phyloP scores from a whole-genome alignment of 2,113 vertebrate genomes.

The Myrmecophaga tridactyla region DNA sequence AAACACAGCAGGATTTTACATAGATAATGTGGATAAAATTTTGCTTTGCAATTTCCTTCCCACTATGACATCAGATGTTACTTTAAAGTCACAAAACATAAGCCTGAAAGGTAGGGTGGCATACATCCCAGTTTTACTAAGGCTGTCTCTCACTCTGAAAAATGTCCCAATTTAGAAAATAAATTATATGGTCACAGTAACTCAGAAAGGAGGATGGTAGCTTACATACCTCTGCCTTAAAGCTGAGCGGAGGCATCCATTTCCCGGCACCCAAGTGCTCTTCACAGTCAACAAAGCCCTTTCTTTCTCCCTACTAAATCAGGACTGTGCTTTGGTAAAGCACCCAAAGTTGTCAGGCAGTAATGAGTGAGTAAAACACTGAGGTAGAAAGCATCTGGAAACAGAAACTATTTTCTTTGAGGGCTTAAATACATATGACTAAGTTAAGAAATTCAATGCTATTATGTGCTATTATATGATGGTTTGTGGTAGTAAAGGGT shows the following conservation, averaged over 20 bases:
- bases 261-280: background rate
- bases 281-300: background rate
- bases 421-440: background rate
- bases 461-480: background rate
- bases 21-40: background rate
- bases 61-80: background rate
- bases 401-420: background rate
- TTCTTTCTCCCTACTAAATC: background rate
- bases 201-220: background rate
- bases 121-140: background rate
- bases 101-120: background rate
- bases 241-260: background rate
- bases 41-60: background rate
- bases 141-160: background rate
- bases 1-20: constrained; percentile 2
- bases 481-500: background rate
- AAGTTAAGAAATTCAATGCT: background rate
- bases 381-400: background rate
- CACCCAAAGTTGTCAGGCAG: background rate
- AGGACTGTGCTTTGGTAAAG: background rate
- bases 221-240: background rate
- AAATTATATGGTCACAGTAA: background rate
- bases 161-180: background rate
- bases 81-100: background rate
- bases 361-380: background rate